Evolutionary conservation across 2,113 vertebrate species (phyloP), one percentile per base, ranked within the genome.

Genomic region (Hemicordylus capensis): DNA sequence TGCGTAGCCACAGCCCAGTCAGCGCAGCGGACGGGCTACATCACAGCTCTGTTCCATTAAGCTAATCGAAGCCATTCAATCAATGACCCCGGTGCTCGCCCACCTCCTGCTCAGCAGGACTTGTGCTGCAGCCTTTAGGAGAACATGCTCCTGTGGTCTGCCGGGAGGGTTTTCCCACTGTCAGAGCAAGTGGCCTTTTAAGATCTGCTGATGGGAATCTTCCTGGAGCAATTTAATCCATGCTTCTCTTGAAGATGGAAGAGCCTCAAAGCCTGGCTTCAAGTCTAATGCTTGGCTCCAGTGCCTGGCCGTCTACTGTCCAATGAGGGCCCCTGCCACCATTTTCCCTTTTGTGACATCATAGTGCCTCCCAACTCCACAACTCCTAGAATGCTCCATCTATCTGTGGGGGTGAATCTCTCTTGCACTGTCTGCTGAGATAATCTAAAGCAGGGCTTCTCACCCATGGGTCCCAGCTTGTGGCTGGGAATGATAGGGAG

Each of bases 61-160:
- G 77, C 76, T 83, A 89, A 88, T 80, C 66, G 42, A 89, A 83
- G 89, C 85, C 80, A 84, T 91, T 88, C 89, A 80, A 76, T 76
- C 91, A 88, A n/a, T 69, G 91, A 91, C 24, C 87, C 75, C 76
- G 84, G 78, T 34, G 87, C 67, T 46, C 80, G 20, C 0, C 56
- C 44, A 75, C 59, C 19, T 56, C 46, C 64, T 54, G 24, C 20
- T 84, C 85, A 83, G 85, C 48, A 85, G 20, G 0, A 5, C 66
- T 11, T 84, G 64, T 0, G 0, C 2, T 70, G 61, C 74, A 37
- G 84, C 76, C 88, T 87, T 72, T 82, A 28, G 17, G 88, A 88
- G 72, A 85, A 77, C 6, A 12, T 0, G 48, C 15, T 34, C 3
- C 0, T 51, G 59, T 84, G 77, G 86, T 28, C 85, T 73, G 39